Percentiles rank a stretch among this genome's conserved stretches.
These are phyloP conservation scores for Ochotona curzoniae DNA, from an alignment of 2,113 vertebrate species.

Conservation along the genomic window DNA sequence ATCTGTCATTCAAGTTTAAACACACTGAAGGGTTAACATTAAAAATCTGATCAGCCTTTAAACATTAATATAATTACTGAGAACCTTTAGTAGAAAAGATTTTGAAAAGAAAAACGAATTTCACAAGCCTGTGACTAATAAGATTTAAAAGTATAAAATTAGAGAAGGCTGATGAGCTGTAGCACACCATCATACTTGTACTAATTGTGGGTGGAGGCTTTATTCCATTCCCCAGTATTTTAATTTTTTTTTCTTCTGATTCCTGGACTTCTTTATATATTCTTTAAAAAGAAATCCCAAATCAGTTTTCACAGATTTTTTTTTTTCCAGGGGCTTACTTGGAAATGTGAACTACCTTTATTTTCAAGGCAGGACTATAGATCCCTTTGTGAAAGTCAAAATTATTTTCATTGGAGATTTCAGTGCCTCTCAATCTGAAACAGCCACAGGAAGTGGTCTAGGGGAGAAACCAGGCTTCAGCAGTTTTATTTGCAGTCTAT, in stretches of 20 bases:
- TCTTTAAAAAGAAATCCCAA: background rate
- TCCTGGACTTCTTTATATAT: background rate
- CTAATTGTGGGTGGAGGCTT: background rate
- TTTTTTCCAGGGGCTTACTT: background rate
- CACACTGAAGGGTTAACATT: background rate
- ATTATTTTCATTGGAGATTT: background rate
- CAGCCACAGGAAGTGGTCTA: background rate
- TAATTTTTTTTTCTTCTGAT: background rate
- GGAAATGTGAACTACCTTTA: background rate
- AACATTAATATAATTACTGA: background rate
- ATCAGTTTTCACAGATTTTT: background rate
- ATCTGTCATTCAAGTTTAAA: background rate
- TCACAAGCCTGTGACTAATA: background rate
- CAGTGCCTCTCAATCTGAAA: background rate
- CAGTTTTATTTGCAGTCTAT: slow-evolving; percentile 30
- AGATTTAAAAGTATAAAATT: background rate
- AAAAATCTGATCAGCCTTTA: slow-evolving; percentile 15
- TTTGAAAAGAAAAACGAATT: background rate
- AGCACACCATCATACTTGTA: background rate
- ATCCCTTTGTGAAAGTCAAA: background rate
- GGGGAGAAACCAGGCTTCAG: background rate
- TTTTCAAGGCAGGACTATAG: background rate
- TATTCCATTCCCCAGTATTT: background rate
- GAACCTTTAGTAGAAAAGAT: background rate
- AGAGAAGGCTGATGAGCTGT: background rate